phyloP scores from a whole-genome alignment of 1,140 invertebrate genomes.

The Drosophila littoralis region DNA sequence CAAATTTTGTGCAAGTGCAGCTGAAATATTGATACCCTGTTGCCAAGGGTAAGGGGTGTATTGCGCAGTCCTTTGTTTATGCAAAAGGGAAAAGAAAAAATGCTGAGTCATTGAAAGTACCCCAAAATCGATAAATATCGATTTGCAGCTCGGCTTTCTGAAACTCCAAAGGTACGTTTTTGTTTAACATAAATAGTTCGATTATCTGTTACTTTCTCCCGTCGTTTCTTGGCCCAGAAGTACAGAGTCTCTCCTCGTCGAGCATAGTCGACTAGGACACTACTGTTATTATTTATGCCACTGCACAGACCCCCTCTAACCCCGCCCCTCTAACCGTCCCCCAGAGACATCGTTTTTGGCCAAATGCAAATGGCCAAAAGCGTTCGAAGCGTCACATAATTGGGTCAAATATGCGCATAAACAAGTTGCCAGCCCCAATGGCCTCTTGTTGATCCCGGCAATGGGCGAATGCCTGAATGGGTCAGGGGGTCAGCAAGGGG shows the following conservation, averaged over 20 bases:
- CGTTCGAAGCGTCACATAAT: conserved; percentile 54
- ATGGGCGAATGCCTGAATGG: not conserved
- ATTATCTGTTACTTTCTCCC: too few species aligned
- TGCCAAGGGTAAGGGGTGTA: not conserved
- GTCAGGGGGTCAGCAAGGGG: too few species aligned
- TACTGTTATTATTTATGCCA: conserved; percentile 11
- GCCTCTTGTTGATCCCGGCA: conserved; percentile 59
- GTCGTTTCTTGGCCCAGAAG: too few species aligned
- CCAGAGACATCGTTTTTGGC: conserved; percentile 25
- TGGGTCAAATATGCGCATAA: conserved; percentile 80
- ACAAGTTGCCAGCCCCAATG: conserved; percentile 86
- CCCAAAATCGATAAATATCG: too few species aligned
- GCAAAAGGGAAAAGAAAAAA: too few species aligned
- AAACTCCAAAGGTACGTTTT: too few species aligned
- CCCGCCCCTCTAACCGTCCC: too few species aligned
- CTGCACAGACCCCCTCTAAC: not conserved
- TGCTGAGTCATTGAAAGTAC: too few species aligned
- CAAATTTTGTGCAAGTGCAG: conserved; percentile 44
- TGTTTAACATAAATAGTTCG: too few species aligned
- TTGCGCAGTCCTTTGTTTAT: too few species aligned
- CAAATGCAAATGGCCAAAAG: conserved; percentile 69
- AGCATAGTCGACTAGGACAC: not conserved
- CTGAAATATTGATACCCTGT: conserved; percentile 57
- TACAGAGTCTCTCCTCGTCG: too few species aligned
- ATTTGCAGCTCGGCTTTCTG: too few species aligned